phyloP scores from a whole-genome alignment of 2,113 vertebrate species.

The Laterallus jamaicensis region DNA sequence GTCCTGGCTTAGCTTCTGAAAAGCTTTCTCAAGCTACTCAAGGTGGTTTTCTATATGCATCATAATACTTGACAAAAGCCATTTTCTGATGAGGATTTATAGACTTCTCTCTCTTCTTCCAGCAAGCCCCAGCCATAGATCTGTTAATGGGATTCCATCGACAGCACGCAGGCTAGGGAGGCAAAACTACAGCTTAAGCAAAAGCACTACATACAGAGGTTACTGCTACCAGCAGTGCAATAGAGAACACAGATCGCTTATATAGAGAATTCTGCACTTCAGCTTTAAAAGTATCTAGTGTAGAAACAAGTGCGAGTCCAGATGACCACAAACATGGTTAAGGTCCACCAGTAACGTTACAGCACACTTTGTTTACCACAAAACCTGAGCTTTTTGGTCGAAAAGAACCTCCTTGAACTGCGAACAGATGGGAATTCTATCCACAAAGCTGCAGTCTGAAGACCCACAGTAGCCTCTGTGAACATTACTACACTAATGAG shows the following conservation, averaged over 20 bases:
- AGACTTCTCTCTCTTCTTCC: not conserved
- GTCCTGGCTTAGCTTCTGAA: not conserved
- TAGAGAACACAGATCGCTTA: not conserved
- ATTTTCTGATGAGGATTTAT: not conserved
- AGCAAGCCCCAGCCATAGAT: not conserved
- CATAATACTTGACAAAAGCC: not conserved
- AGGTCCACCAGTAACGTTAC: not conserved
- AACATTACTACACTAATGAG: not conserved
- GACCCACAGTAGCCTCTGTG: not conserved
- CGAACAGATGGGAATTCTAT: not conserved
- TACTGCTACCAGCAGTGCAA: not conserved
- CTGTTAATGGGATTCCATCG: not conserved
- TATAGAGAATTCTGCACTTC: not conserved
- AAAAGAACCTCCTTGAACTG: not conserved
- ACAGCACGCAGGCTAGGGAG: not conserved
- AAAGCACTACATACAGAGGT: not conserved
- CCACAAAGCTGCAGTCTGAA: not conserved
- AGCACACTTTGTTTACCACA: not conserved
- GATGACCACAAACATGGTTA: not conserved
- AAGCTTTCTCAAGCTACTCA: not conserved
- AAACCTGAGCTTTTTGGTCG: not conserved
- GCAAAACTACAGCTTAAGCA: not conserved
- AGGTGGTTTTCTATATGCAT: not conserved
- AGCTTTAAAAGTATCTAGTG: not conserved
- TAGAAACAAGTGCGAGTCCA: not conserved